Conservation (phyloP, 1,140 invertebrate species). For the Pseudachorutes palmiensis region DNA sequence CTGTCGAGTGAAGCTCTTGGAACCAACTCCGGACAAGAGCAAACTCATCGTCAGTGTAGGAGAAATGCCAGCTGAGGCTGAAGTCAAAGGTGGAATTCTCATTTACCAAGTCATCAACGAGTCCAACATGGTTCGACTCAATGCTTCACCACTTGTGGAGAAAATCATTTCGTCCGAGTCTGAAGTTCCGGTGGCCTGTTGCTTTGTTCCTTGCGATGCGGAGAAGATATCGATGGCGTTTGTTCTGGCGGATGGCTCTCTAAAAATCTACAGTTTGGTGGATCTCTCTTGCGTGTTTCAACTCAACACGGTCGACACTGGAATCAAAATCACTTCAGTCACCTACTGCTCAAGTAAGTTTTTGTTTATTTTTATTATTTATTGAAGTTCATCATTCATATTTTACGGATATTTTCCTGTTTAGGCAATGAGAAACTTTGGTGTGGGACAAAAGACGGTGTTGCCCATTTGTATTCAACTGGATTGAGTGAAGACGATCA, state of each 20-base stretch:
- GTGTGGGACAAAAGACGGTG: constrained; percentile 65
- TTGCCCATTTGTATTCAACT: constrained; percentile 63
- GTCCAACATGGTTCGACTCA: constrained; percentile 39
- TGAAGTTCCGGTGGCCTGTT: constrained; percentile 18
- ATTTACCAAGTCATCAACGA: constrained; percentile 42
- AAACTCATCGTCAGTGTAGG: constrained; percentile 20
- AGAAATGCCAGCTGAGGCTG: constrained; percentile 7
- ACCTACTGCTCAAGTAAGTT: constrained; percentile 36
- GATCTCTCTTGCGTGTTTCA: constrained; percentile 46
- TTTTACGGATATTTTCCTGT: no score
- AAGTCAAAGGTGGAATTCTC: constrained; percentile 41
- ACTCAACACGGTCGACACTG: constrained; percentile 40
- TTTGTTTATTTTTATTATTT: constrained; percentile 16
- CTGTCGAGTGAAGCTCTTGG: constrained; percentile 16
- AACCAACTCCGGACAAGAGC: constrained; percentile 21
- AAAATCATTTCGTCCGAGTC: constrained; percentile 20
- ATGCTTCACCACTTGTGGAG: constrained; percentile 39
- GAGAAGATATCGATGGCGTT: constrained; percentile 20
- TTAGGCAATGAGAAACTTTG: constrained; percentile 73
- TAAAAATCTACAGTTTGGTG: constrained; percentile 24
- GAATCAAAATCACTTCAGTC: constrained; percentile 26
- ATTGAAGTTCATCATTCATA: constrained; percentile 39
- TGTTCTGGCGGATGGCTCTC: constrained; percentile 22
- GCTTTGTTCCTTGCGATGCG: constrained; percentile 23
- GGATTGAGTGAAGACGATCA: constrained; percentile 17